A percentile compares a stretch with the other conserved stretches of the same genome.
phyloP scores from a whole-genome alignment of 2,797 vertebrate species.

The Amphiprion clarkii region DNA sequence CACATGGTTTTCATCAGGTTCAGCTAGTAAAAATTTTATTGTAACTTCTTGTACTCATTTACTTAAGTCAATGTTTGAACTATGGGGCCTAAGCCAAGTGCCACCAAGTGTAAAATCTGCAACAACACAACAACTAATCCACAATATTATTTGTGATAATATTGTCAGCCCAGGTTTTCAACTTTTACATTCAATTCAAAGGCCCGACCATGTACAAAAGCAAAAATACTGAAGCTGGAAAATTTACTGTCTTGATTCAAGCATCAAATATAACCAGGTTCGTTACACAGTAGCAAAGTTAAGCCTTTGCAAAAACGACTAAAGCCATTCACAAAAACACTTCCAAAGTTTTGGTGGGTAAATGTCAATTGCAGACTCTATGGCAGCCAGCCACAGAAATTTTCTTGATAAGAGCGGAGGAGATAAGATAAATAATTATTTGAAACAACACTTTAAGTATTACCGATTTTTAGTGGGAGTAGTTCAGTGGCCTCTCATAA shows the following conservation, averaged over 20 bases:
- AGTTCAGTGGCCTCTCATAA: not conserved
- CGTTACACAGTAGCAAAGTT: not conserved
- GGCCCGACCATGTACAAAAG: not conserved
- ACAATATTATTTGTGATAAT: not conserved
- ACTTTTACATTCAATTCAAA: not conserved
- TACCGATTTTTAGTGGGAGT: not conserved
- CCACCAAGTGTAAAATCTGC: not conserved
- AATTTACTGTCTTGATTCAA: not conserved
- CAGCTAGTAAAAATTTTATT: not conserved
- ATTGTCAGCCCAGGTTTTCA: not conserved
- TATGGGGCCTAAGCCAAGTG: not conserved
- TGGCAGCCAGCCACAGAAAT: not conserved
- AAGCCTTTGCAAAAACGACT: not conserved
- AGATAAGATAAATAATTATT: fast-evolving
- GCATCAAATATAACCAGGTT: not conserved
- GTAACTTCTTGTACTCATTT: not conserved
- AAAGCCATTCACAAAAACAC: not conserved
- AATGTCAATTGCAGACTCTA: not conserved
- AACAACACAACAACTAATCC: not conserved
- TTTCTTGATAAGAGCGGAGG: not conserved
- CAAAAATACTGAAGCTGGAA: not conserved
- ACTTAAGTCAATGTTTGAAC: constrained; percentile 16
- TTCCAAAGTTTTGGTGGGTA: not conserved
- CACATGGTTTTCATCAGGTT: not conserved
- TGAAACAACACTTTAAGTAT: not conserved